A percentile compares a stretch with the other conserved stretches of the same genome.
Evolutionary conservation across 2,888 invertebrate species (phyloP).

Genomic region (Trypoxylon attenuatum): DNA sequence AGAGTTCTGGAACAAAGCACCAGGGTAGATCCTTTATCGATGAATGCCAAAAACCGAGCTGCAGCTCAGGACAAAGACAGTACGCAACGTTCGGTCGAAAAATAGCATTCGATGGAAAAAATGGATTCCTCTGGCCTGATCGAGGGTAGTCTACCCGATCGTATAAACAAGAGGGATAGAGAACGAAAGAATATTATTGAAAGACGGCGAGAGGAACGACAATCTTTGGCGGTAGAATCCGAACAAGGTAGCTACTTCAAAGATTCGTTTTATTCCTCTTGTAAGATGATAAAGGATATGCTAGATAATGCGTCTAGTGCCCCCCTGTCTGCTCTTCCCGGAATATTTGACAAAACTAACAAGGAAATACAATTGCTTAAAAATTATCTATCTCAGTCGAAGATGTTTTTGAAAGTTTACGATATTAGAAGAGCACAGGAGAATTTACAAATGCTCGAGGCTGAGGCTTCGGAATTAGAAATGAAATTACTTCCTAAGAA

Average conservation of each 20-base stretch:
- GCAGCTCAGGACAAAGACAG: not conserved
- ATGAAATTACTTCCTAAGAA: constrained; percentile 86
- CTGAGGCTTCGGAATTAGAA: constrained; percentile 83
- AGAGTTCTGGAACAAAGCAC: not conserved
- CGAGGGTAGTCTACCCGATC: constrained; percentile 73
- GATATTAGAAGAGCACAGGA: constrained; percentile 87
- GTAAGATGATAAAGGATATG: constrained; percentile 80
- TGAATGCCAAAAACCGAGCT: not conserved
- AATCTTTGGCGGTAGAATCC: constrained; percentile 79
- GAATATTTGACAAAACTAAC: constrained; percentile 82
- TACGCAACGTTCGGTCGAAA: constrained; percentile 2
- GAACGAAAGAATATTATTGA: constrained; percentile 81
- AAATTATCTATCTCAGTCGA: constrained; percentile 86
- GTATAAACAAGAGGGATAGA: constrained; percentile 77
- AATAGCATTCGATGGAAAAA: constrained; percentile 49
- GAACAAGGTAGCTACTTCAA: constrained; percentile 85
- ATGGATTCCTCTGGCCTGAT: constrained; percentile 63
- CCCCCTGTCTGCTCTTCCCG: constrained; percentile 76
- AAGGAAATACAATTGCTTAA: constrained; percentile 85
- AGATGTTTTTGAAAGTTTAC: constrained; percentile 87
- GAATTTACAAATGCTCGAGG: constrained; percentile 82
- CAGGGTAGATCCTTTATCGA: constrained; percentile 12
- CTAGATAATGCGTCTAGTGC: constrained; percentile 75
- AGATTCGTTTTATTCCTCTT: constrained; percentile 81
- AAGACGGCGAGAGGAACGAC: constrained; percentile 80